Evolutionary conservation across 2,888 invertebrate genomes (phyloP), one percentile per base, ranked within the genome.

Genomic region (Andrena marginata): DNA sequence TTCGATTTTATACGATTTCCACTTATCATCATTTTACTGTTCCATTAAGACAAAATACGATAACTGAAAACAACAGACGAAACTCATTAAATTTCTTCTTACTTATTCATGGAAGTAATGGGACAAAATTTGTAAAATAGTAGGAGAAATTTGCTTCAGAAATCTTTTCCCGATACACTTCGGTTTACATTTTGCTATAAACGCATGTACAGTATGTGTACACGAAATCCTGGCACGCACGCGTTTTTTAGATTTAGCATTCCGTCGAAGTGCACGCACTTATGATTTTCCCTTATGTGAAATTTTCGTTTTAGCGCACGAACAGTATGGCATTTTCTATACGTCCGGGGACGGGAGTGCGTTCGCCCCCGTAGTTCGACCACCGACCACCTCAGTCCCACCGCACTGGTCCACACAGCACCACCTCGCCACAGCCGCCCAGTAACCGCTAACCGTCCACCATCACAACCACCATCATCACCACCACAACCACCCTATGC

Each of bases 371-470:
- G 95, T 95, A 94, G 94, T 95, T 93, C 94, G 95, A 92, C 93
- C 94, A 92, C 93, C 94, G 93, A 94, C 94, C 90, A 94, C 94
- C 93, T 93, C 94, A 91, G 93, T 93, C 91, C 93, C 93, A 92
- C 93, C 94, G 93, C 94, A 93, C 95, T 96, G 95, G 95, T 95
- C 94, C 95, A 95, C 94, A 93, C 94, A 96, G 96, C 94, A 96
- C 95, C 92, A 94, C 91, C 94, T 93, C 91, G 94, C 96, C 95
- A 95, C 96, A 95, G 92, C 95, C 95, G 94, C 96, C 95, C 94
- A 95, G 95, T 95, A 96, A 95, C 94, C 95, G 94, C 94, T 95
- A 95, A 94, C 95, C 92, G 92, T 92, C 92, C 92, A 91, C 88
- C 95, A 93, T 94, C 95, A 93, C 94, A 94, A 94, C 91, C 94